These are phyloP conservation scores for Aphelinus certus DNA, from an alignment of 1,140 invertebrate genomes.

Conservation along the genomic window DNA sequence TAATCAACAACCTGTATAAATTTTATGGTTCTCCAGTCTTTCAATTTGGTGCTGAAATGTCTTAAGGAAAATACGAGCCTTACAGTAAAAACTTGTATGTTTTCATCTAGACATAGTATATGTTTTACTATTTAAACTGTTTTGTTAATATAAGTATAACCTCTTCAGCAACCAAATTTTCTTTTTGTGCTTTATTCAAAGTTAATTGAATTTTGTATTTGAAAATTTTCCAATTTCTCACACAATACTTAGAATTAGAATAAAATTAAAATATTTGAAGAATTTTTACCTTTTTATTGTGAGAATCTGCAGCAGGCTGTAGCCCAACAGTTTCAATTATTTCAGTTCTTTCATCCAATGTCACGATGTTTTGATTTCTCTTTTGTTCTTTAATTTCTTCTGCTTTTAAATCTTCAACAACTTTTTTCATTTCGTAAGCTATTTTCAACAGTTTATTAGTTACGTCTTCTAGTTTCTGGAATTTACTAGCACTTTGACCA, in stretches of 20 bases:
- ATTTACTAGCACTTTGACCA: constrained; percentile 62
- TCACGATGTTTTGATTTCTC: constrained; percentile 74
- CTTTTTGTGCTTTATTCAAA: too few species aligned
- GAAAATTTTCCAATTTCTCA: too few species aligned
- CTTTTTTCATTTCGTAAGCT: constrained; percentile 71
- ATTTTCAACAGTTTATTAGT: constrained; percentile 73
- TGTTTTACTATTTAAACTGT: too few species aligned
- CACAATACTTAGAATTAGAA: too few species aligned
- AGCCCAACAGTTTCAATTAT: constrained; percentile 67
- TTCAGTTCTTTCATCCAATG: constrained; percentile 60
- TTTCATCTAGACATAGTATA: too few species aligned
- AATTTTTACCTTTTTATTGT: constrained; percentile 67
- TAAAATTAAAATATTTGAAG: not conserved
- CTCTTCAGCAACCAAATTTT: too few species aligned
- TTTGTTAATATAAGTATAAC: too few species aligned
- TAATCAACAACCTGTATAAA: too few species aligned
- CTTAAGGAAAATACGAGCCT: not conserved
- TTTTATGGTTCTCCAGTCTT: too few species aligned
- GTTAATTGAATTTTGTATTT: too few species aligned
- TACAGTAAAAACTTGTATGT: too few species aligned
- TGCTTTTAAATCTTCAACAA: constrained; percentile 72
- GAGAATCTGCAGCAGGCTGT: constrained; percentile 68
- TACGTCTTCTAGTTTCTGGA: constrained; percentile 77
- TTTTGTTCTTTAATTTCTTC: constrained; percentile 72
- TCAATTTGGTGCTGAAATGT: too few species aligned